Evolutionary conservation across 2,113 vertebrate species (phyloP).

Genomic region (Peromyscus leucopus): DNA sequence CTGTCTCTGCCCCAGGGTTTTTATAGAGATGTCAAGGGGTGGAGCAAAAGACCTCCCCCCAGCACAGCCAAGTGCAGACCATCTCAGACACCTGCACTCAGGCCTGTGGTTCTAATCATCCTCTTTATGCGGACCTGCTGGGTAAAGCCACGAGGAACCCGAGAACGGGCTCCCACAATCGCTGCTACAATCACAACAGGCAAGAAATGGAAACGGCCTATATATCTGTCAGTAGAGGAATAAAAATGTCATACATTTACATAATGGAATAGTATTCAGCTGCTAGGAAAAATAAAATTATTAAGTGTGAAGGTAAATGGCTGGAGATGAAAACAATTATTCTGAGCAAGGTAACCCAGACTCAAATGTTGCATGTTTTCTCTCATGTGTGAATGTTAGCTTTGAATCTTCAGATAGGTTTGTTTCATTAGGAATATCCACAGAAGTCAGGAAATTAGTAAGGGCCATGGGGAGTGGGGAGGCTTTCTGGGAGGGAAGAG

Average conservation of each 20-base stretch:
- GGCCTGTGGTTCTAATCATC: too few species aligned
- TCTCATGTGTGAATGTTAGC: neutral
- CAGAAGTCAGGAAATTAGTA: neutral
- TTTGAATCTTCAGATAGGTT: neutral
- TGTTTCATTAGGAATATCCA: neutral
- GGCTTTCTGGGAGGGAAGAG: neutral
- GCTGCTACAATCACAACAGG: neutral
- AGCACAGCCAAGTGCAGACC: too few species aligned
- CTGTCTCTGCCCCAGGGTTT: too few species aligned
- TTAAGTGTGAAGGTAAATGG: neutral
- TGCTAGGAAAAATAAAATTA: neutral
- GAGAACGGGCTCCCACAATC: too few species aligned
- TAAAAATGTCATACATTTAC: neutral
- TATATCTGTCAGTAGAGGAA: neutral
- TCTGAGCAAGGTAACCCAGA: neutral
- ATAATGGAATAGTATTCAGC: neutral
- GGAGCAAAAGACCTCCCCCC: too few species aligned
- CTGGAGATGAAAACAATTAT: neutral
- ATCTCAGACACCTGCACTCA: too few species aligned
- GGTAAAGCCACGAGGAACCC: too few species aligned
- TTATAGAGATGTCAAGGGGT: too few species aligned
- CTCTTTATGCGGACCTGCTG: too few species aligned
- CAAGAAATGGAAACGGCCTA: neutral
- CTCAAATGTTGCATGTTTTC: neutral
- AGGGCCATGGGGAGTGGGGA: neutral